These are phyloP conservation scores for Cheiracanthium punctorium DNA, from an alignment of 2,888 invertebrate genomes.

Conservation along the genomic window DNA sequence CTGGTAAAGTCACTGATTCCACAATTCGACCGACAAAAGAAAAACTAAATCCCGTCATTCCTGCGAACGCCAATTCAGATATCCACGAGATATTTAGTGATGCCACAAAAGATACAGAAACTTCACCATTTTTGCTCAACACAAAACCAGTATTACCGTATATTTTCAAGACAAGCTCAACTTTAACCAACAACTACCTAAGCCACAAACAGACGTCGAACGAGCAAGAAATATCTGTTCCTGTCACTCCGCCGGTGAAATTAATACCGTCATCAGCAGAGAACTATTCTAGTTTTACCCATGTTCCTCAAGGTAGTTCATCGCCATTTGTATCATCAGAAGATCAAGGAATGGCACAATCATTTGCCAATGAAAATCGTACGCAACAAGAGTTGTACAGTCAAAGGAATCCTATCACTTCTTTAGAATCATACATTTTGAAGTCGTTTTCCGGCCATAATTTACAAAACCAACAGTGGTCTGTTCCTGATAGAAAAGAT, in stretches of 20 bases:
- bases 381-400: too few species aligned
- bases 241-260: neutral
- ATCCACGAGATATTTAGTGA: too few species aligned
- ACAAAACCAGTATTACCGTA: neutral
- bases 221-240: neutral
- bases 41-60: neutral
- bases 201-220: neutral
- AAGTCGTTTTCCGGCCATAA: neutral
- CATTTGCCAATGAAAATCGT: too few species aligned
- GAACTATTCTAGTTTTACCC: too few species aligned
- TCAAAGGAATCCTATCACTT: too few species aligned
- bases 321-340: neutral
- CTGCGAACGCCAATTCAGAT: too few species aligned
- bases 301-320: neutral
- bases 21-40: neutral
- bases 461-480: conserved; percentile 22
- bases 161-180: neutral
- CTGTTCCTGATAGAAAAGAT: conserved; percentile 25
- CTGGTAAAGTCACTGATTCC: neutral
- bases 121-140: neutral
- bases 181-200: too few species aligned
- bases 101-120: too few species aligned
- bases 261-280: too few species aligned
- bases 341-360: too few species aligned
- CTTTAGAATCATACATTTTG: too few species aligned